These are phyloP conservation scores for Dasyurus viverrinus DNA, from an alignment of 2,113 vertebrate species.

Conservation along the genomic window DNA sequence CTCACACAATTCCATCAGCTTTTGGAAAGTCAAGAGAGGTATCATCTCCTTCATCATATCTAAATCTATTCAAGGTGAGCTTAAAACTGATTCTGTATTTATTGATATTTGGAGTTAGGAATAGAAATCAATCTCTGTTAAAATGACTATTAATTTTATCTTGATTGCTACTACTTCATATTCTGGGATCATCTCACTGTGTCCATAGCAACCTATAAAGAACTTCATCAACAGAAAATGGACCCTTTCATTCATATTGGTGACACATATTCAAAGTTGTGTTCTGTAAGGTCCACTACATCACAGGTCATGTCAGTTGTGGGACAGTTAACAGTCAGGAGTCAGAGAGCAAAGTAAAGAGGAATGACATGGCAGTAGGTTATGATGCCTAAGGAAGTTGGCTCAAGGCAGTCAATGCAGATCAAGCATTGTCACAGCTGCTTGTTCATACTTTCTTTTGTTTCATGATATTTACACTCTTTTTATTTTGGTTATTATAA, in stretches of 20 bases:
- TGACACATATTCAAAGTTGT: neutral
- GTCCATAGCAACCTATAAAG: neutral
- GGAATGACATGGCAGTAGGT: neutral
- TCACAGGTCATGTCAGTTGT: neutral
- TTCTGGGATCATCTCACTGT: neutral
- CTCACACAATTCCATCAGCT: conserved; percentile 95
- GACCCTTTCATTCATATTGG: neutral
- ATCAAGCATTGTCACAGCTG: neutral
- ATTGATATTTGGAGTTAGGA: neutral
- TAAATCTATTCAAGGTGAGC: neutral
- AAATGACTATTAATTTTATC: neutral
- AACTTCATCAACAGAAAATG: neutral
- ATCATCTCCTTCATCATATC: neutral
- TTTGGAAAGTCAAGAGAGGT: neutral
- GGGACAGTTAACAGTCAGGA: neutral
- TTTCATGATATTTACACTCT: neutral
- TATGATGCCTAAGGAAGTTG: neutral
- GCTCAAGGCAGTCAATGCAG: neutral
- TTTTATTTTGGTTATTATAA: neutral
- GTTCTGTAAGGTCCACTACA: neutral
- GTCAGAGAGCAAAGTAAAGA: neutral
- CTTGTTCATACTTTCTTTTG: neutral
- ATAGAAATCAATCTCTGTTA: neutral
- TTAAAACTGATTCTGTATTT: neutral
- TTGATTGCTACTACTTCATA: neutral